A percentile compares a stretch with the other conserved stretches of the same genome.
Evolutionary conservation across 1,140 invertebrate genomes (phyloP).

Genomic region (Wiebesia pumilae): DNA sequence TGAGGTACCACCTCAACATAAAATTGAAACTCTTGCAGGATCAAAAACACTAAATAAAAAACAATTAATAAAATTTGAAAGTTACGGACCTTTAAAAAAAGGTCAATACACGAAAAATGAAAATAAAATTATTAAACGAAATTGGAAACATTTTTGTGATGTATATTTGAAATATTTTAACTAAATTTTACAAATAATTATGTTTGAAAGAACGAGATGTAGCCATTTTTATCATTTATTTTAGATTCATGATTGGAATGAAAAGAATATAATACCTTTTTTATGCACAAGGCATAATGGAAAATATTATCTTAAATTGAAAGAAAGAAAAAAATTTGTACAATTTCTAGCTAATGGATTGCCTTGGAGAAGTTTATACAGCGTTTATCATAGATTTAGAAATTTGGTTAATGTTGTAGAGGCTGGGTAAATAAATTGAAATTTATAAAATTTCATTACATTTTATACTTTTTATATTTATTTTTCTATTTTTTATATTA

Average conservation of each 20-base stretch:
- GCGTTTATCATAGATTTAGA: constrained; percentile 66
- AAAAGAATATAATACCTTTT: constrained; percentile 58
- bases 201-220: neutral
- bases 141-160: constrained; percentile 70
- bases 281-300: constrained; percentile 54
- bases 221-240: constrained; percentile 3
- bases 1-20: constrained; percentile 65
- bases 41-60: constrained; percentile 38
- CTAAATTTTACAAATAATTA: constrained; percentile 43
- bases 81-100: constrained; percentile 59
- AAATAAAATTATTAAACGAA: constrained; percentile 64
- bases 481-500: neutral
- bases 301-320: constrained; percentile 46
- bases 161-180: constrained; percentile 56
- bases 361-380: constrained; percentile 63
- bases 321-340: constrained; percentile 65
- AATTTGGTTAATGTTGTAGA: constrained; percentile 51
- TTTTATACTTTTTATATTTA: neutral
- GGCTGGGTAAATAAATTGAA: constrained; percentile 41
- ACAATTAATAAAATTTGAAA: constrained; percentile 58
- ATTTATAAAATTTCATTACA: neutral
- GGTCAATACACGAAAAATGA: constrained; percentile 60
- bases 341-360: constrained; percentile 68
- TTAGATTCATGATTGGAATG: constrained; percentile 65
- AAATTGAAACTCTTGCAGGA: constrained; percentile 60